These are phyloP conservation scores for Podiceps cristatus DNA, from an alignment of 2,113 vertebrate genomes.

Conservation along the genomic window DNA sequence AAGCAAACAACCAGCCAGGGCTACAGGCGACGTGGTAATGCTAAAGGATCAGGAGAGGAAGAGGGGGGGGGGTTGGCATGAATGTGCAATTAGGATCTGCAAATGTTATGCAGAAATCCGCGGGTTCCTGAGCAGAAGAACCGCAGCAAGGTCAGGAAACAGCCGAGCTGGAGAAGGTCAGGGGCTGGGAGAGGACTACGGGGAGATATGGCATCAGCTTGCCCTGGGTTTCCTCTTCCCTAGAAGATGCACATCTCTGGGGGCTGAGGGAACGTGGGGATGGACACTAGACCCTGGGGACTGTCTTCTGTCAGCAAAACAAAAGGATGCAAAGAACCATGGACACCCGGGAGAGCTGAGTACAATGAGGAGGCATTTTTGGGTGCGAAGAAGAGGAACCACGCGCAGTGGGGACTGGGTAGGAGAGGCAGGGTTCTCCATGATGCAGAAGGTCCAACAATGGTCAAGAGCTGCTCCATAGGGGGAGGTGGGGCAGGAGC, in stretches of 20 bases:
- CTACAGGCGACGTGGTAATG: fast-evolving
- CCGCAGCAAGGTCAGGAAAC: fast-evolving
- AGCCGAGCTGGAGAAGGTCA: fast-evolving
- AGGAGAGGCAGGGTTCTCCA: not conserved
- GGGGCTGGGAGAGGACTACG: not conserved
- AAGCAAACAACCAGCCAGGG: not conserved
- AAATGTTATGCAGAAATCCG: not conserved
- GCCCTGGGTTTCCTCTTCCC: not conserved
- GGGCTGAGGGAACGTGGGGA: fast-evolving
- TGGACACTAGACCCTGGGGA: not conserved
- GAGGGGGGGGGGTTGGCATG: not conserved
- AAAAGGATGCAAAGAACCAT: not conserved
- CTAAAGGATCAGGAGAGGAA: not conserved
- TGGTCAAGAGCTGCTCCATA: not conserved
- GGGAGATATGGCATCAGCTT: not conserved
- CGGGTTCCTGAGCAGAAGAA: not conserved
- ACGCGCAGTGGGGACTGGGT: not conserved
- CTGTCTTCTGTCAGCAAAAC: not conserved
- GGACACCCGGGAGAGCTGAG: not conserved
- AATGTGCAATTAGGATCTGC: not conserved
- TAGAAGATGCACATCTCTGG: not conserved
- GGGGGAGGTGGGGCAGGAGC: not conserved
- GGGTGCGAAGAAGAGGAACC: not conserved
- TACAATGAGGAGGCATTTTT: not conserved
- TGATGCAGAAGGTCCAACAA: not conserved